A percentile compares a stretch with the other conserved stretches of the same genome.
Conservation (phyloP, 2,113 vertebrate species). For the Ursus arctos region DNA sequence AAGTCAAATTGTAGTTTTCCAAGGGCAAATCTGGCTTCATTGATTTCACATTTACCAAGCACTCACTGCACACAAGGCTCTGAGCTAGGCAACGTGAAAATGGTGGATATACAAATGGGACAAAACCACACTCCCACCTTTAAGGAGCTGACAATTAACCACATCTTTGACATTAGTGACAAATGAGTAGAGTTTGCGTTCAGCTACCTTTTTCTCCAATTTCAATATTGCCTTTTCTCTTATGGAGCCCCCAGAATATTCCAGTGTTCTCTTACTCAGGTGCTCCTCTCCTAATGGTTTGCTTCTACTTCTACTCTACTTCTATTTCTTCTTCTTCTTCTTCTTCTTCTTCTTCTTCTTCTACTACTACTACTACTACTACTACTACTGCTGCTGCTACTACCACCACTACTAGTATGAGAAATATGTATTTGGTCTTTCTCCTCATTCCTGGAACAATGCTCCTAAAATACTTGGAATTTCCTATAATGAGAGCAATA, state of each 20-base stretch:
- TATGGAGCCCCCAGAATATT: background rate
- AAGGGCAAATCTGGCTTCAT: background rate
- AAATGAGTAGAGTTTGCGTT: background rate
- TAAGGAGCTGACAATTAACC: background rate
- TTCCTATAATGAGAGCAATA: background rate
- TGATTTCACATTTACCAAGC: background rate
- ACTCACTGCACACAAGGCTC: background rate
- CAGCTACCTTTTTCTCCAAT: background rate
- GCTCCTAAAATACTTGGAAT: background rate
- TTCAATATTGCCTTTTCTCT: background rate
- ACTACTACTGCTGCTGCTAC: too few relatives aligned
- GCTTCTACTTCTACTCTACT: background rate
- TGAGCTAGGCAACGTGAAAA: background rate
- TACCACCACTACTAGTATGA: background rate
- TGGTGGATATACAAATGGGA: background rate
- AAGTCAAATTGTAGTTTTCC: background rate
- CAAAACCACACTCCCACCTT: background rate
- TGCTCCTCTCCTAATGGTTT: background rate
- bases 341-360: rapidly evolving
- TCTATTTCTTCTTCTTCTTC: background rate
- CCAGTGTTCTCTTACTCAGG: background rate
- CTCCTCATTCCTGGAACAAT: background rate
- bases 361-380: too few relatives aligned
- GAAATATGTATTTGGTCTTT: background rate
- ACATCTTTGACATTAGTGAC: background rate